Percentiles rank a stretch among this genome's conserved stretches.
These are phyloP conservation scores for Sebastes hubbsi DNA, from an alignment of 2,797 vertebrate species.

Conservation along the genomic window DNA sequence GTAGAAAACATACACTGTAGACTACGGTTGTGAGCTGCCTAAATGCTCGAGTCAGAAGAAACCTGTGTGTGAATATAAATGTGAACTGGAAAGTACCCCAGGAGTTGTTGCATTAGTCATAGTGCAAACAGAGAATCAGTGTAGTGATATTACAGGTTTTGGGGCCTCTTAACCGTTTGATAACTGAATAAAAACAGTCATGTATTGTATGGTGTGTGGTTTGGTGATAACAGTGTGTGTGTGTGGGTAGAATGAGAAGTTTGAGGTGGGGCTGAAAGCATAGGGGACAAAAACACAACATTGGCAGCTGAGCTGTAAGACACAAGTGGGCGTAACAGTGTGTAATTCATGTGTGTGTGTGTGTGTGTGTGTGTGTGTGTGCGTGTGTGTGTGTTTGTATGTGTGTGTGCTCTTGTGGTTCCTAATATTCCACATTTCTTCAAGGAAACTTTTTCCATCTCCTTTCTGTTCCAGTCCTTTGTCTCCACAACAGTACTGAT, in stretches of 20 bases:
- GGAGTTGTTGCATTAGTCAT: not conserved
- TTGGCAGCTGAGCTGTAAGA: constrained; percentile 23
- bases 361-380: not conserved
- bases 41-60: not conserved
- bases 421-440: not conserved
- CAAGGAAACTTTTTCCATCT: not conserved
- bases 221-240: too few species aligned
- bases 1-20: too few species aligned
- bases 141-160: not conserved
- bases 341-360: not conserved
- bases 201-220: not conserved
- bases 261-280: not conserved
- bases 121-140: not conserved
- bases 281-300: not conserved
- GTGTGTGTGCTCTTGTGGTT: not conserved
- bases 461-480: not conserved
- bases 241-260: not conserved
- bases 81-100: not conserved
- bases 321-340: not conserved
- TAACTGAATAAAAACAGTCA: not conserved
- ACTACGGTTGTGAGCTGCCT: too few species aligned
- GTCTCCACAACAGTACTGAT: too few species aligned
- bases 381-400: too few species aligned
- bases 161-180: too few species aligned
- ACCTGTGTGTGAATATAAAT: not conserved